phyloP scores from a whole-genome alignment of 1,140 invertebrate species.

The Neomicropteryx cornuta region DNA sequence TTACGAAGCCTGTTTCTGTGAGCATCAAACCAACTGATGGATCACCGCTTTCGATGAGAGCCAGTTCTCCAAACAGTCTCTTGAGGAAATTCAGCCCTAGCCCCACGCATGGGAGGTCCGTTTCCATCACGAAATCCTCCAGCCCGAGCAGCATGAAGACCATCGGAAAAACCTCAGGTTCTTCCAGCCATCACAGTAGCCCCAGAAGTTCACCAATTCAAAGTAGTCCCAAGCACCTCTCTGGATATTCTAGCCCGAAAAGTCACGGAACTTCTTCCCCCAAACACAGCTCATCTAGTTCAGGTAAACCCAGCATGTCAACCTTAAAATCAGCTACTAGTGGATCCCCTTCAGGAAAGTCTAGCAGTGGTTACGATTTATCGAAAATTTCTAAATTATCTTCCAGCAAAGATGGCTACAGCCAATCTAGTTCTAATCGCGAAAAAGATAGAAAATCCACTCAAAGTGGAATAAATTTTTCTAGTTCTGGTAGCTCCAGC shows the following conservation, averaged over 20 bases:
- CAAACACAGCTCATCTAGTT: slow-evolving; percentile 60
- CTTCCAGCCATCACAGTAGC: slow-evolving; percentile 50
- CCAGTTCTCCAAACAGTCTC: slow-evolving; percentile 50
- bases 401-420: slow-evolving; percentile 35
- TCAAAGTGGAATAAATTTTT: slow-evolving; percentile 39
- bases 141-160: slow-evolving; percentile 44
- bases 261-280: slow-evolving; percentile 57
- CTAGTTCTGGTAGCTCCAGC: slow-evolving; percentile 41
- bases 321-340: slow-evolving; percentile 69
- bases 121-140: slow-evolving; percentile 39
- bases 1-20: slow-evolving; percentile 60
- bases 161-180: slow-evolving; percentile 39
- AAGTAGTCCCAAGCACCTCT: slow-evolving; percentile 60
- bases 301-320: slow-evolving; percentile 82
- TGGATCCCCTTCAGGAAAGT: slow-evolving; percentile 37
- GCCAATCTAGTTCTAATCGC: slow-evolving; percentile 33
- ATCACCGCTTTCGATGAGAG: slow-evolving; percentile 43
- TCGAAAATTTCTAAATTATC: slow-evolving; percentile 34
- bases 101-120: slow-evolving; percentile 49
- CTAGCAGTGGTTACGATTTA: slow-evolving; percentile 32
- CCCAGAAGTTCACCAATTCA: slow-evolving; percentile 68
- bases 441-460: slow-evolving; percentile 53
- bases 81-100: slow-evolving; percentile 57
- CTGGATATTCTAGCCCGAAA: slow-evolving; percentile 55
- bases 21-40: slow-evolving; percentile 63